These are phyloP conservation scores for Trichonephila clavata DNA, from an alignment of 1,140 invertebrate genomes.

Conservation along the genomic window DNA sequence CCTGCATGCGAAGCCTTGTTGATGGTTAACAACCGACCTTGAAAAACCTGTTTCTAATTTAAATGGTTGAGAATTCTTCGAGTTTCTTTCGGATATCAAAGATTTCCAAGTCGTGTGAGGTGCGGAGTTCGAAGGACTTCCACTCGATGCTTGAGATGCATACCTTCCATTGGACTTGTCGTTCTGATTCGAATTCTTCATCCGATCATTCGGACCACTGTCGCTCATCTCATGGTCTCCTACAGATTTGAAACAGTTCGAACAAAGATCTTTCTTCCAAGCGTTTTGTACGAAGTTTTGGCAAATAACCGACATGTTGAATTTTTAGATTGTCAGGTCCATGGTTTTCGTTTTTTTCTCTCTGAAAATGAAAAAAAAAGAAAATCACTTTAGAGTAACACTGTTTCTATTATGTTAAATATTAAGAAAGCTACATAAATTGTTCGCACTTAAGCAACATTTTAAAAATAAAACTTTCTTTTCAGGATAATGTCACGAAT, in stretches of 20 bases:
- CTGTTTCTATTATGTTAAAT: not conserved
- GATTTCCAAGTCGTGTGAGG: constrained; percentile 75
- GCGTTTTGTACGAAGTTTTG: constrained; percentile 96
- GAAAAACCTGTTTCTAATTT: constrained; percentile 72
- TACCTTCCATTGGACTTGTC: not conserved
- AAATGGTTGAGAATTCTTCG: constrained; percentile 64
- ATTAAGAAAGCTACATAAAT: not conserved
- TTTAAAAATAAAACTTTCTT: not conserved
- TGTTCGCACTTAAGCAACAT: not conserved
- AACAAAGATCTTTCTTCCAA: constrained; percentile 97
- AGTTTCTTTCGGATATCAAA: constrained; percentile 66
- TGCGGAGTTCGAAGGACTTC: not conserved
- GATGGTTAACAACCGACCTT: constrained; percentile 67
- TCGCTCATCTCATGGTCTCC: constrained; percentile 86
- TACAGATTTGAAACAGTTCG: constrained; percentile 94
- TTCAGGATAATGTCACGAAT: constrained; percentile 63
- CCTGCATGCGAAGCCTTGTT: constrained; percentile 49
- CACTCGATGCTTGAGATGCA: not conserved
- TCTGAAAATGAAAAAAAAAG: constrained; percentile 35
- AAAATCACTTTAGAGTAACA: not conserved
- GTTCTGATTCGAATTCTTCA: not conserved
- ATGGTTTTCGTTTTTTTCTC: not conserved
- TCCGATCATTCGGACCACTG: not conserved
- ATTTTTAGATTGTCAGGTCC: not conserved
- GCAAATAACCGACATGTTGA: constrained; percentile 89